Evolutionary conservation across 2,113 vertebrate genomes (phyloP), one percentile per base, ranked within the genome.

Genomic region (Otus sunia): DNA sequence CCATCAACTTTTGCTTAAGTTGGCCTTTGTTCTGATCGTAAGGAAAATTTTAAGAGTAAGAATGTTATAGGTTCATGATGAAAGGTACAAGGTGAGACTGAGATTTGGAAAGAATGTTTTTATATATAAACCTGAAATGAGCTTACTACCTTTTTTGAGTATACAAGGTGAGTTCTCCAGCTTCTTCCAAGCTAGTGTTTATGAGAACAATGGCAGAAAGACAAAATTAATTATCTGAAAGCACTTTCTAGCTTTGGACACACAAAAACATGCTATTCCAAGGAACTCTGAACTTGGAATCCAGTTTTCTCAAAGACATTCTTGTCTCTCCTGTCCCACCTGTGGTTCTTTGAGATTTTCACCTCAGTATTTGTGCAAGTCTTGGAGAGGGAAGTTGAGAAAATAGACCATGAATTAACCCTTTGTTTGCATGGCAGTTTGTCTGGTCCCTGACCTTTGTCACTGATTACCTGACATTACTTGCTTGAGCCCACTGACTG

Each of bases 401-500:
- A 89, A 74, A 66, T 1, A n/a, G 3, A 86, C 10, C 34, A 55
- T 22, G 4, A 71, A 60, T 52, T 36, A 71, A 52, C 26, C 5
- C 9, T 63, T 49, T 47, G 16, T 74, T 77, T 66, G 6, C 39
- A 22, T 10, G 5, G 27, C 0, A 0, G 9, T 32, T 52, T 3
- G 4, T 37, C 50, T 52, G 22, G 5, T 76, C 43, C 20, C 36
- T 56, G 66, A 36, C 45, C 22, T 52, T 81, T 59, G 41, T 64
- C 50, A n/a, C 22, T 49, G 39, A 16, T 60, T 62, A 64, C 56
- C 30, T 1, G 4, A 36, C 2, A 26, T 64, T 15, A 22, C 14
- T 45, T 82, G 6, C 66, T 27, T 47, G 14, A 72, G 26, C 39
- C 30, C 47, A 32, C 4, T 3, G 7, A 21, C 59, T 36, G 67